Evolutionary conservation across 2,797 vertebrate genomes (phyloP).

Genomic region (Sebastes trivittatus): DNA sequence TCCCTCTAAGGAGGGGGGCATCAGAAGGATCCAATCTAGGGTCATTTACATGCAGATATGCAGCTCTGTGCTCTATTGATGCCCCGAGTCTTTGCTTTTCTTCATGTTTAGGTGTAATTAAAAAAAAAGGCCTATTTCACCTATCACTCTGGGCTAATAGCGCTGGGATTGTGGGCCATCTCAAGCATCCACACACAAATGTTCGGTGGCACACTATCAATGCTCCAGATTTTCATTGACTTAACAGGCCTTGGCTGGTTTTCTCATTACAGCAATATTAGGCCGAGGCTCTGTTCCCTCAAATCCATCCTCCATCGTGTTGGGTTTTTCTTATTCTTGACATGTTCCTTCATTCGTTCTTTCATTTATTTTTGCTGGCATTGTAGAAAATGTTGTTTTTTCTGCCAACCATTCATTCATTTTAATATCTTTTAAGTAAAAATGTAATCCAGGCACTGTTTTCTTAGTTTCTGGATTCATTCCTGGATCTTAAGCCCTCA

Average conservation of each 20-base stretch:
- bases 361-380: background rate
- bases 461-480: background rate
- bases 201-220: conserved; percentile 17
- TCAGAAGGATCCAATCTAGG: background rate
- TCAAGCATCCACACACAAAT: conserved; percentile 43
- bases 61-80: background rate
- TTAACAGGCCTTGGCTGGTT: background rate
- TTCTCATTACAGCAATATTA: conserved; percentile 18
- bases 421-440: background rate
- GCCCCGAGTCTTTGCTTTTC: background rate
- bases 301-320: background rate
- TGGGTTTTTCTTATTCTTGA: background rate
- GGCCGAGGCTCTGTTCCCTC: background rate
- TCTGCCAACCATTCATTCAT: background rate
- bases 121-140: conserved; percentile 1
- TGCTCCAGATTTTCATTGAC: conserved; percentile 32
- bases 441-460: background rate
- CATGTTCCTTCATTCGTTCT: background rate
- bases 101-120: conserved; percentile 38
- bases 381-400: background rate
- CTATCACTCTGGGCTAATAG: conserved; percentile 32
- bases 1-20: background rate
- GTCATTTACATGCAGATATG: background rate
- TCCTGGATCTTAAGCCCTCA: conserved; percentile 2
- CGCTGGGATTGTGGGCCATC: conserved; percentile 17